These are phyloP conservation scores for Euspilapteryx auroguttella DNA, from an alignment of 2,888 invertebrate species.

Conservation along the genomic window DNA sequence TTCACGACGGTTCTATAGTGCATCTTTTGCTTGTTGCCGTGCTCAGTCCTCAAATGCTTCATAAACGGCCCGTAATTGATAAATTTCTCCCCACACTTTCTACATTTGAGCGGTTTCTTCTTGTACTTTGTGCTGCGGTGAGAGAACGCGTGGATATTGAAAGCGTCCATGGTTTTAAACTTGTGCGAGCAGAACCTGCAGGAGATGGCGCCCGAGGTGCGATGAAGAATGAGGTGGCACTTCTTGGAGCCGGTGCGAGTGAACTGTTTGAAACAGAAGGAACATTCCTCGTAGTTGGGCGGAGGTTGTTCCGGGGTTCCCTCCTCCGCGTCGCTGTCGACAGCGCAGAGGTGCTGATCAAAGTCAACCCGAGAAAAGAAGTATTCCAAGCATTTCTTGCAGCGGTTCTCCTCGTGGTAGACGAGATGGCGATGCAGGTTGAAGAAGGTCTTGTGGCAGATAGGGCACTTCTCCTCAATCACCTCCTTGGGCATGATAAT, in stretches of 20 bases:
- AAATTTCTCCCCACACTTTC: slow-evolving; percentile 41
- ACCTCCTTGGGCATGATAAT: slow-evolving; percentile 40
- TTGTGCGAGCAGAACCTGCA: slow-evolving; percentile 48
- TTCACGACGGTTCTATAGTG: slow-evolving; percentile 39
- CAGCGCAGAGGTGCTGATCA: slow-evolving; percentile 43
- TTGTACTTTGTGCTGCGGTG: slow-evolving; percentile 48
- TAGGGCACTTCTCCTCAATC: slow-evolving; percentile 35
- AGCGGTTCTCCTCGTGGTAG: slow-evolving; percentile 49
- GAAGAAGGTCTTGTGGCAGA: slow-evolving; percentile 43
- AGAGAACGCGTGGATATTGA: slow-evolving; percentile 49
- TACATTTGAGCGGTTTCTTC: slow-evolving; percentile 42
- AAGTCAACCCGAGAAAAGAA: slow-evolving; percentile 37
- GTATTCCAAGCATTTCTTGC: slow-evolving; percentile 49
- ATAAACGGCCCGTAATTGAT: slow-evolving; percentile 46
- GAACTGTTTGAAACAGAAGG: slow-evolving; percentile 49
- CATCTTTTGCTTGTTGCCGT: slow-evolving; percentile 35
- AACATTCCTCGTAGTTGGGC: slow-evolving; percentile 38
- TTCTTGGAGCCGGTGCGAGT: slow-evolving; percentile 30
- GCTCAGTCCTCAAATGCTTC: slow-evolving; percentile 36
- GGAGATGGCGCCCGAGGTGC: slow-evolving; percentile 42
- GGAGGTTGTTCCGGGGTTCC: slow-evolving; percentile 12
- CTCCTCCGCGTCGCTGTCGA: slow-evolving; percentile 42
- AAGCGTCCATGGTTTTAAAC: slow-evolving; percentile 50
- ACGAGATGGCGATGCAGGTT: slow-evolving; percentile 41
- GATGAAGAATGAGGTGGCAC: slow-evolving; percentile 37